Evolutionary conservation across 2,888 invertebrate genomes (phyloP), one percentile per base, ranked within the genome.

Genomic region (Sphinx pinastri): DNA sequence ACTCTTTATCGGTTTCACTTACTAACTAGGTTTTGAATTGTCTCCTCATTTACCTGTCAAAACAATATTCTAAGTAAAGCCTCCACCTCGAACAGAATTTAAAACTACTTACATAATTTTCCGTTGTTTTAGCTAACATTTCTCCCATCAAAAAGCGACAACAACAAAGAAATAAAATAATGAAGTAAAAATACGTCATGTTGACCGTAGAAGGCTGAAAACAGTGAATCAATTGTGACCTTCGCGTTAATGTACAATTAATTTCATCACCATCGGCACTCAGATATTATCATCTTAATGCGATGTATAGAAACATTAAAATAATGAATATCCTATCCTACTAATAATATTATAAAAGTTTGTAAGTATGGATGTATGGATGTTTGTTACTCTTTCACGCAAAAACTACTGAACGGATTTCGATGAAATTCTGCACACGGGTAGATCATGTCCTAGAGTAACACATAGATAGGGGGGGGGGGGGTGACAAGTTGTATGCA

Each of bases 31-130:
- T 38, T 38, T 38, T 38, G 38, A 5, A 2, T 38, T 38, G 38
- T 8, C 6, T 38, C 38, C 38, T 38, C 38, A 38, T 38, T 38
- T 8, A 7, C 38, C 8, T 38, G 7, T 38, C 6, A 38, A 38
- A 38, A 38, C 38, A 38, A 7, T 38, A 38, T 7, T 5, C 38
- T 38, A 7, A 5, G 38, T 8, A 7, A 5, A 38, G 38, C 38
- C 38, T 38, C 38, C 38, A 8, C 0, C 38, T 38, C 38, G 4
- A 38, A 38, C 38, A 54, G 10, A 31, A 51, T 3, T 11, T 45
- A 55, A n/a, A 13, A 60, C 54, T 63, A 81, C 84, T 85, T 73
- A 85, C 85, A 71, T 82, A 85, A 73, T 82, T 85, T 54, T 84
- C 80, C 7, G 76, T 63, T 70, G 69, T 82, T 76, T 79, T 83